Percentiles rank a stretch among this genome's conserved stretches.
Conservation (phyloP, 2,888 invertebrate species). For the Nezara viridula region DNA sequence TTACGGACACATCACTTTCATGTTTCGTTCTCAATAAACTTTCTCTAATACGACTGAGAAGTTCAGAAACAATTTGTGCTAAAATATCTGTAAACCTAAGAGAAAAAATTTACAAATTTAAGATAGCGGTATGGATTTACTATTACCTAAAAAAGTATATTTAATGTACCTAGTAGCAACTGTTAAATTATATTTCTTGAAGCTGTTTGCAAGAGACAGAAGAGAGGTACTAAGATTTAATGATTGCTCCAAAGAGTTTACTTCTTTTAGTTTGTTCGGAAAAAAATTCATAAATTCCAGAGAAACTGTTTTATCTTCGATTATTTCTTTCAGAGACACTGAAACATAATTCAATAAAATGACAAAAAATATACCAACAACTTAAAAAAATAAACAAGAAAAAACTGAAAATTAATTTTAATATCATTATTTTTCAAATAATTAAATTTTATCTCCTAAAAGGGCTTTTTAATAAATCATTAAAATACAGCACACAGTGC, state of each 20-base stretch:
- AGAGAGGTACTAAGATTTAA: constrained; percentile 11
- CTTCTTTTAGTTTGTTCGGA: background rate
- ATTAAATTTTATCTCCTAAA: too few species aligned
- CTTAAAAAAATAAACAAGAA: background rate
- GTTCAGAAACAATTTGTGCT: background rate
- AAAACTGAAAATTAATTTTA: too few species aligned
- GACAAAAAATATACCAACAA: background rate
- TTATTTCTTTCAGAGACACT: background rate
- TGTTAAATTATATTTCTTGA: constrained; percentile 2
- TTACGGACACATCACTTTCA: background rate
- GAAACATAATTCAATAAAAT: constrained; percentile 6
- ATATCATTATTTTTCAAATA: background rate
- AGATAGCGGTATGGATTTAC: background rate
- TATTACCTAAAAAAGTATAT: background rate
- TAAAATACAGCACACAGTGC: too few species aligned
- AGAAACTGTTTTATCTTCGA: constrained; percentile 46
- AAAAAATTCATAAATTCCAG: constrained; percentile 43
- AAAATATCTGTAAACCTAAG: background rate
- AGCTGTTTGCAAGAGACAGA: constrained; percentile 19
- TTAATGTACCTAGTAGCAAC: constrained; percentile 3
- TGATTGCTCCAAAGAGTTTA: background rate
- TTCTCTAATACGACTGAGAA: background rate
- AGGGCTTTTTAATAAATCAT: too few species aligned
- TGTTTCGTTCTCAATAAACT: background rate
- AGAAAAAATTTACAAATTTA: background rate